Evolutionary conservation across 2,888 invertebrate species (phyloP).

Genomic region (Sesia apiformis): DNA sequence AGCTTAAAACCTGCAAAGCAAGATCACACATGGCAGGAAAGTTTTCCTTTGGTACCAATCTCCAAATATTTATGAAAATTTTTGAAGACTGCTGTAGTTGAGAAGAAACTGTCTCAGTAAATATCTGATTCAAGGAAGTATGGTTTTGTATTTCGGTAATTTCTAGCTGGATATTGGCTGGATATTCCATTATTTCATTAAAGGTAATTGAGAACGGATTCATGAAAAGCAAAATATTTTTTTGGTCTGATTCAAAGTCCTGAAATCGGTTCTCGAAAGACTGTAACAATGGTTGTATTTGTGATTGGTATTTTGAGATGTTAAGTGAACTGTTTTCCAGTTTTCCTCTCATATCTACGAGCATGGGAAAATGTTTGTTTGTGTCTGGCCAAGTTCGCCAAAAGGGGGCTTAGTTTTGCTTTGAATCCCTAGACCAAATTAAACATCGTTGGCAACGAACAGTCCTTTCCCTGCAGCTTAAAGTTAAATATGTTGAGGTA

Average conservation of each 20-base stretch:
- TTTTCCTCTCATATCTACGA: neutral
- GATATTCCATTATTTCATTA: no score
- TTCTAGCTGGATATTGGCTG: no score
- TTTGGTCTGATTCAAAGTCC: no score
- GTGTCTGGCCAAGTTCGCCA: neutral
- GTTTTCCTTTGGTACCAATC: neutral
- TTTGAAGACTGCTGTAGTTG: neutral
- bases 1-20: neutral
- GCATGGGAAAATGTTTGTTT: slow-evolving; percentile 2
- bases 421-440: slow-evolving; percentile 5
- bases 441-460: slow-evolving; percentile 7
- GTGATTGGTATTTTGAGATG: no score
- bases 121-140: no score
- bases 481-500: neutral
- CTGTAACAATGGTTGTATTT: no score
- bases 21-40: neutral
- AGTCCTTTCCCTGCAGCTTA: slow-evolving; percentile 7
- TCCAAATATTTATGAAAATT: neutral
- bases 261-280: no score
- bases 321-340: no score
- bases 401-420: slow-evolving; percentile 3
- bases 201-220: no score
- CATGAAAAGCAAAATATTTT: no score
- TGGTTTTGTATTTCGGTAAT: no score
- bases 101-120: no score